Base-by-base conservation (phyloP, 2,113 vertebrate genomes). In the Thunnus thynnus region DNA sequence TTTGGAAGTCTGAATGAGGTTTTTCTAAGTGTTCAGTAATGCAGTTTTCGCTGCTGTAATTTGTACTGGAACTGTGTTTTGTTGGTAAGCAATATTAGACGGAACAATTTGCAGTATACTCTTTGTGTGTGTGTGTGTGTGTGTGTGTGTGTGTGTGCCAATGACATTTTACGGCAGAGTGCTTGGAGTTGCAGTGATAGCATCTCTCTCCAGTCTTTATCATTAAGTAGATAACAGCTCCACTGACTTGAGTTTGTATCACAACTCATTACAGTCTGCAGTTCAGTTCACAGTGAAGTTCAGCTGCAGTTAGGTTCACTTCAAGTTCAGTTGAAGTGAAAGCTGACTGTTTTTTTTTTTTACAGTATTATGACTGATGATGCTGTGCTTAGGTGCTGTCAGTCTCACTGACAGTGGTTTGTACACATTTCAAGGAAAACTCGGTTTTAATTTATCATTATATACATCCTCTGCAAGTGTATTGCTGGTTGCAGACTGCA, bases 191-290 rank as follows among this genome's bases (percentile, higher is more conserved):
- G 71, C 78, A 62, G 76, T 14, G 92, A 92, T 93, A 90, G 67
- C 82, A 91, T 93, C 90, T 90, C 73, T 78, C 73, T 80, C 58
- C 51, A 55, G 86, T 86, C 85, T 88, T 91, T 89, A 92, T 93
- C 92, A 86, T 88, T 82, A 75, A 86, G 72, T 18, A 87, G 91
- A 91, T 93, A 92, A 89, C 72, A 51, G 81, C 87, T 89, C 68
- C 67, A 63, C 75, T 77, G 86, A 85, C 86, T 89, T 76, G 64
- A 62, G 76, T 83, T 83, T 71, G 79, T 61, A 85, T 89, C 82
- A 58, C 81, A 78, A 76, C 87, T 88, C 80, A 84, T 91, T 89
- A 79, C 60, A 69, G 75, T 76, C 64, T 72, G 75, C 76, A 82
- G 82, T 68, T 87, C 64, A 72, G 72, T 73, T 80, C 79, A 72